Conservation (phyloP, 2,888 invertebrate genomes). For the Helleia helle region DNA sequence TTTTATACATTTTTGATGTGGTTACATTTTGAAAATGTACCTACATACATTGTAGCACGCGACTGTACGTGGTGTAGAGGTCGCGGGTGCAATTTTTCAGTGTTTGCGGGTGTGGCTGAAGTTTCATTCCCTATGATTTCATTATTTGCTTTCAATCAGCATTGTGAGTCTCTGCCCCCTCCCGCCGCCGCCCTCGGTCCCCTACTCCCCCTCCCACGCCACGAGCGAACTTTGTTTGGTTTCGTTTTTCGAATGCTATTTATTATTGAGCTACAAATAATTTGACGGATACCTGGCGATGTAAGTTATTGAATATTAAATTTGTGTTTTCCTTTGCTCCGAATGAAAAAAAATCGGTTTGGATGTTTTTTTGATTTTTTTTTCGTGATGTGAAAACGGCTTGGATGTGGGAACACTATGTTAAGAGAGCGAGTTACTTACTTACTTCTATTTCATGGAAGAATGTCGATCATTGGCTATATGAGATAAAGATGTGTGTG, state of each 20-base stretch:
- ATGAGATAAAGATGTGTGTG: too few species aligned
- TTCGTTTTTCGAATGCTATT: conserved; percentile 65
- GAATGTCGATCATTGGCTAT: too few species aligned
- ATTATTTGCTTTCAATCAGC: conserved; percentile 74
- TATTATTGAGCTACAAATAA: conserved; percentile 56
- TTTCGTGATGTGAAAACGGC: too few species aligned
- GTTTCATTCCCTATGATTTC: conserved; percentile 64
- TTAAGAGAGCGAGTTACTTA: too few species aligned
- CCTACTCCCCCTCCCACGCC: conserved; percentile 32
- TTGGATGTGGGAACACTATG: too few species aligned
- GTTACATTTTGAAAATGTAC: too few species aligned
- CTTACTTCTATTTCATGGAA: too few species aligned
- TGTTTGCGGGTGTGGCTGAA: conserved; percentile 48
- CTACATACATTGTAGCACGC: conserved; percentile 34
- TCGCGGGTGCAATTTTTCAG: conserved; percentile 58
- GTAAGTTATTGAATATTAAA: background rate
- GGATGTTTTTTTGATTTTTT: too few species aligned
- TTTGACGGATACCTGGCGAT: conserved; percentile 23
- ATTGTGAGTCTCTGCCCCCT: conserved; percentile 52
- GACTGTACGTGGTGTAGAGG: too few species aligned
- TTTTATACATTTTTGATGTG: too few species aligned
- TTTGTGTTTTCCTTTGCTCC: background rate
- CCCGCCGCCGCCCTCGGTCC: conserved; percentile 20
- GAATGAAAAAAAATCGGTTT: too few species aligned
- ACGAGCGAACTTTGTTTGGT: conserved; percentile 64